Base-by-base conservation (phyloP, 2,888 invertebrate species). In the Diarsia brunnea region DNA sequence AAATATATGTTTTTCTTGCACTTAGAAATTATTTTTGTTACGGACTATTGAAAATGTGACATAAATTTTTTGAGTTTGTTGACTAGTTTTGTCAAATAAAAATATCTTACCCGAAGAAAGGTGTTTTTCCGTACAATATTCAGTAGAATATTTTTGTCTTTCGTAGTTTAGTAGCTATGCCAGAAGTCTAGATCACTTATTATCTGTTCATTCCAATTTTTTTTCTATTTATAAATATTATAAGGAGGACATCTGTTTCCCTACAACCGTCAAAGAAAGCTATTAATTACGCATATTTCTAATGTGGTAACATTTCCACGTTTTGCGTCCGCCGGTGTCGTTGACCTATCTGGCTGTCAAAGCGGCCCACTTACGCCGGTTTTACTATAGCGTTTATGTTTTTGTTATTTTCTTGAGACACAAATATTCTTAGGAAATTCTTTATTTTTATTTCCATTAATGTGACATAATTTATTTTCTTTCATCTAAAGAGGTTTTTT, bases 331-430 rank as follows among this genome's bases (percentile, higher is more conserved):
- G 51, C 51, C 14, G 71, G 78, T 76, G 87, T 88, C 88, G 71
- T 87, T 88, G 88, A 88, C 85, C 88, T 75, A 81, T 84, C 84
- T 84, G 66, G 73, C 82, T 84, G 85, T 76, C 84, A 79, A 45
- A 66, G 47, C 81, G 74, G 19, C 68, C 74, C 75, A 84, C 75
- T 70, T 82, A 58, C 27, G 73, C 31, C 49, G 11, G 31, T 65
- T 78, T 66, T 58, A 72, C 79, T 73, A 66, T 43, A 78, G 10
- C 69, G 55, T 63, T 63, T 73, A 51, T 84, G 49, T 78, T 73
- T 69, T 67, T 68, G 68, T 81, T 75, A 61, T 81, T 81, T 75
- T 75, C 70, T 75, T 49, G 3, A 49, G 38, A 61, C 8, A 61
- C 8, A 64, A 70, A 69, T 74, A 69, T 84, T 73, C 63, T 16